Base-by-base conservation (phyloP, 2,797 vertebrate genomes). In the Helarctos malayanus region DNA sequence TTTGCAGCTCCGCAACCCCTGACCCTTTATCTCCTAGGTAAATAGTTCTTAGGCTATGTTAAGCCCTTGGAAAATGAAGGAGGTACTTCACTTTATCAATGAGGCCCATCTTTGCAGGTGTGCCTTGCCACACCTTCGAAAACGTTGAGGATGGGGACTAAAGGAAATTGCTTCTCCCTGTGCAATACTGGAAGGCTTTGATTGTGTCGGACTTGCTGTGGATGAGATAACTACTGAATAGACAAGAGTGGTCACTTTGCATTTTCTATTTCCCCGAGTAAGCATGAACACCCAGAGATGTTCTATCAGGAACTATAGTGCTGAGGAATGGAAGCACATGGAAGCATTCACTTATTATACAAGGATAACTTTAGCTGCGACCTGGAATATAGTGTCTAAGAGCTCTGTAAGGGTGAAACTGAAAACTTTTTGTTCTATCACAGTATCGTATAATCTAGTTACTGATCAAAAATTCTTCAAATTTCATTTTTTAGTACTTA, bases 361-460 rank as follows among this genome's bases (percentile, higher is more conserved):
- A 2, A 89, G 21, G 49, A 1, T 68, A 81, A 78, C 38, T 96
- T 96, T 71, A 96, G 23, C 61, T 79, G 27, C 73, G 38, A 54
- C 82, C 80, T 93, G 94, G 94, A 89, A 78, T 83, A 65, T 35
- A 94, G 96, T 94, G 78, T 59, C 52, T 97, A 89, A 81, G 78
- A 97, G 25, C 89, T 75, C 76, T 94, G 8, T 90, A 95, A 61
- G 23, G 32, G 19, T 93, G 68, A 91, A 41, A 9, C 52, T 65
- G 83, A 90, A 97, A 91, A 81, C 94, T 73, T 96, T 97, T 71
- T 92, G 91, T 63, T 41, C 61, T 32, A 45, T 32, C 12, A 61
- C 8, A 21, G 35, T 79, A 61, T 25, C 59, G 11, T 54, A 65
- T 89, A 86, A 93, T 89, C 88, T 84, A 85, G 54, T 73, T 32